Conservation (phyloP, 2,113 vertebrate species). For the Ammodytes dubius region DNA sequence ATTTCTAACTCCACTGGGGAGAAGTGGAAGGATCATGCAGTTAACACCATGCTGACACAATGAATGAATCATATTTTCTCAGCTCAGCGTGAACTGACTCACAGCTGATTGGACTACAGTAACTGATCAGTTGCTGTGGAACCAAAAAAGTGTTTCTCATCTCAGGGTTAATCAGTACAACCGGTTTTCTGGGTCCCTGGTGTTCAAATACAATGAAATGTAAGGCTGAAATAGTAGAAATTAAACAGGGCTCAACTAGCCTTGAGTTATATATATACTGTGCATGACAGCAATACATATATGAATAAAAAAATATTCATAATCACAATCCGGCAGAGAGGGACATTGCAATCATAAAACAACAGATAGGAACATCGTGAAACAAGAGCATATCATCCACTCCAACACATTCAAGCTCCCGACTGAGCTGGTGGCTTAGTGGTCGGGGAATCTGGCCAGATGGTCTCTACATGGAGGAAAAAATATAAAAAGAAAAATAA, state of each 20-base stretch:
- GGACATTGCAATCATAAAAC: background rate
- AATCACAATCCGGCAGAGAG: background rate
- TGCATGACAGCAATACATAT: background rate
- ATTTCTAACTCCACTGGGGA: too few species aligned
- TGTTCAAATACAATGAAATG: background rate
- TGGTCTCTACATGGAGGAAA: background rate
- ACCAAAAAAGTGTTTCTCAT: too few species aligned
- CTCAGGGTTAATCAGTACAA: too few species aligned
- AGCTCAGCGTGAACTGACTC: too few species aligned
- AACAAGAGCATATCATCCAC: background rate
- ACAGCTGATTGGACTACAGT: too few species aligned
- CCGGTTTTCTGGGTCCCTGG: too few species aligned
- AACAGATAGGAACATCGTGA: background rate
- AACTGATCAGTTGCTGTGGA: too few species aligned
- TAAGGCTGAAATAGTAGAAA: background rate
- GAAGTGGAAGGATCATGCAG: too few species aligned
- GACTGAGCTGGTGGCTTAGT: slow-evolving; percentile 3
- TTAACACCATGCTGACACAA: too few species aligned
- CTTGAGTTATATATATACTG: background rate
- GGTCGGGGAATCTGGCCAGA: slow-evolving; percentile 33
- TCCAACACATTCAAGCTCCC: slow-evolving; percentile 13
- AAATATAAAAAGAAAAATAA: background rate
- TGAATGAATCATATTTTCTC: too few species aligned
- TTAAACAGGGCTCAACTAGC: background rate
- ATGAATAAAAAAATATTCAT: background rate